Evolutionary conservation across 2,888 invertebrate genomes (phyloP), one percentile per base, ranked within the genome.

Genomic region (Polydesmus complanatus): DNA sequence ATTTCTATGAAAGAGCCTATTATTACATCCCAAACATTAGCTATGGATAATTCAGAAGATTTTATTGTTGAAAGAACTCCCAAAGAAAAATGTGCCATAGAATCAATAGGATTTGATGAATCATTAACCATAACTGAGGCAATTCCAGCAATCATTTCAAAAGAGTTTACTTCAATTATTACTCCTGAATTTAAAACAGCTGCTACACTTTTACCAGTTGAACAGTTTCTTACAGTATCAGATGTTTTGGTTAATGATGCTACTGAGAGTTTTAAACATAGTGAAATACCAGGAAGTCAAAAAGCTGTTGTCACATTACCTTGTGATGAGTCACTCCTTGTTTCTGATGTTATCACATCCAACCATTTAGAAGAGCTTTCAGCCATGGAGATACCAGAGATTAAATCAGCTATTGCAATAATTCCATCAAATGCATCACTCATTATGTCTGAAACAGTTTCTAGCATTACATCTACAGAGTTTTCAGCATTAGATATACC

Each of bases 271-370:
- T n/a, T n/a, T n/a, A n/a, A n/a, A n/a, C n/a, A n/a, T n/a, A n/a
- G n/a, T n/a, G n/a, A n/a, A n/a, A n/a, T n/a, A n/a, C n/a, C n/a
- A n/a, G n/a, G n/a, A n/a, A n/a, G n/a, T n/a, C n/a, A n/a, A n/a
- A n/a, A n/a, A n/a, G 60, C 60, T 2, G 27, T 47, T 11, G 47
- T 53, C 2, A 18, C 53, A n/a, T 25, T 68, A 23, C 64, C 66
- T 21, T 56, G 62, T 3, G 63, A 64, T 23, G 64, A 65, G 55
- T 63, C 67, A 14, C 37, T 68, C 3, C 56, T 61, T 1, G 53
- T 68, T 2, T 63, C 63, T 11, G 65, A 65, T 61, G 48, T 64
- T 26, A 37, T 62, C 5, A 57, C 64, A n/a, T n/a, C n/a, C n/a
- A n/a, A n/a, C n/a, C n/a, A n/a, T n/a, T n/a, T n/a, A n/a, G n/a